Conservation (phyloP, 2,113 vertebrate genomes). For the Alligator sinensis region DNA sequence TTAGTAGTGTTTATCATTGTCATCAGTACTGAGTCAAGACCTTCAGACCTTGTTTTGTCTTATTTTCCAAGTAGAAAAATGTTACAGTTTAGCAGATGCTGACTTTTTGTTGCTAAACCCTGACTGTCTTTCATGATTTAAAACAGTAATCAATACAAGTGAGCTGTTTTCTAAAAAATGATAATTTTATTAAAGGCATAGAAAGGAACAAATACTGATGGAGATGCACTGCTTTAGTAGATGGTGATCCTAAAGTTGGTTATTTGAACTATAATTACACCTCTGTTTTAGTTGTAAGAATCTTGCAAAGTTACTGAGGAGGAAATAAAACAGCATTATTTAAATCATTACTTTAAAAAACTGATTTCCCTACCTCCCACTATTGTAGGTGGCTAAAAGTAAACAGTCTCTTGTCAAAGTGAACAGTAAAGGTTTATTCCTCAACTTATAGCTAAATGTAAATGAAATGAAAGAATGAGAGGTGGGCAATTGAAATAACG, state of each 20-base stretch:
- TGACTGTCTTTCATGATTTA: neutral
- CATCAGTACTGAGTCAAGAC: slow-evolving; percentile 72
- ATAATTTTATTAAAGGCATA: neutral
- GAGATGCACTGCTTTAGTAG: neutral
- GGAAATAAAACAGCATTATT: neutral
- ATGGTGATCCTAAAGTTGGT: neutral
- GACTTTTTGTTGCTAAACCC: neutral
- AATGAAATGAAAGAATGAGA: neutral
- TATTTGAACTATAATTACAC: neutral
- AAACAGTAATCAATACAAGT: neutral
- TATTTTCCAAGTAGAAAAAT: slow-evolving; percentile 22
- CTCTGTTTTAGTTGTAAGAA: neutral
- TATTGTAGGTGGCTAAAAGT: neutral
- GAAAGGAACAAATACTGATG: neutral
- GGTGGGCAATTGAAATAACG: neutral
- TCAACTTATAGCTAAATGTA: neutral
- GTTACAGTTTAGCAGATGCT: neutral
- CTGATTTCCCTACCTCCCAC: neutral
- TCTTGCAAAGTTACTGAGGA: neutral
- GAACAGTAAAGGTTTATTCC: neutral
- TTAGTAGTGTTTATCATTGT: slow-evolving; percentile 81
- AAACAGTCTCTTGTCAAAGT: neutral
- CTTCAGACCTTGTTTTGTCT: slow-evolving; percentile 59
- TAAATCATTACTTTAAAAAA: neutral
- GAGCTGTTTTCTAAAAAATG: neutral